Conservation (phyloP, 2,113 vertebrate genomes). For the Variabilichromis moorii region DNA sequence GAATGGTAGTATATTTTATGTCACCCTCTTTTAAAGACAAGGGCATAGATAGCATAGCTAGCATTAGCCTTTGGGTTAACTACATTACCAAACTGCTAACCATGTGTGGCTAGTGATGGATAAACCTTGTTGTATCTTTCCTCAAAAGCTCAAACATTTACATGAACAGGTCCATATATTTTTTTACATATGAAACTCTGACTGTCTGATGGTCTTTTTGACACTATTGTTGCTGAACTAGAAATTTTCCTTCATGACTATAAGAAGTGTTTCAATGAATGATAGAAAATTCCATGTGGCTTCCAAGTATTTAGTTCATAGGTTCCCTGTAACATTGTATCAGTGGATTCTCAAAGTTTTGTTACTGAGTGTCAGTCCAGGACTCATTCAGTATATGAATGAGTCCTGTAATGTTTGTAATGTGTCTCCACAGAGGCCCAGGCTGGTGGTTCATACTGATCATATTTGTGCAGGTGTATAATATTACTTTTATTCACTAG, state of each 20-base stretch:
- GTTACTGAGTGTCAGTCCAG: background rate
- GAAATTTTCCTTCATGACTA: background rate
- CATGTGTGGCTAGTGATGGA: background rate
- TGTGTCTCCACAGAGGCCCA: background rate
- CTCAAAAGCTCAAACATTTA: background rate
- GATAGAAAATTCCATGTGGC: background rate
- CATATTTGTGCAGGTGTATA: background rate
- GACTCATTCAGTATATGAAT: background rate
- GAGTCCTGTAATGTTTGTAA: background rate
- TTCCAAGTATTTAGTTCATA: background rate
- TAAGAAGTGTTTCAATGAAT: background rate
- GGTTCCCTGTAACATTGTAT: background rate
- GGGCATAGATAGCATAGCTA: background rate
- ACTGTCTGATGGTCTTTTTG: background rate
- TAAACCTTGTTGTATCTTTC: background rate
- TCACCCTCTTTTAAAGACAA: background rate
- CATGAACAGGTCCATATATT: background rate
- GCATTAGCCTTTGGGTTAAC: background rate
- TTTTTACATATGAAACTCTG: rapidly evolving
- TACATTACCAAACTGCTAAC: background rate
- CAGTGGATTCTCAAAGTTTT: background rate
- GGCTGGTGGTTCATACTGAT: background rate
- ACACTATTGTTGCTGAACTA: no score
- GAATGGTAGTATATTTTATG: background rate
- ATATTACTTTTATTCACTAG: background rate